Conservation (phyloP, 2,888 invertebrate species). For the Heliconius erato region DNA sequence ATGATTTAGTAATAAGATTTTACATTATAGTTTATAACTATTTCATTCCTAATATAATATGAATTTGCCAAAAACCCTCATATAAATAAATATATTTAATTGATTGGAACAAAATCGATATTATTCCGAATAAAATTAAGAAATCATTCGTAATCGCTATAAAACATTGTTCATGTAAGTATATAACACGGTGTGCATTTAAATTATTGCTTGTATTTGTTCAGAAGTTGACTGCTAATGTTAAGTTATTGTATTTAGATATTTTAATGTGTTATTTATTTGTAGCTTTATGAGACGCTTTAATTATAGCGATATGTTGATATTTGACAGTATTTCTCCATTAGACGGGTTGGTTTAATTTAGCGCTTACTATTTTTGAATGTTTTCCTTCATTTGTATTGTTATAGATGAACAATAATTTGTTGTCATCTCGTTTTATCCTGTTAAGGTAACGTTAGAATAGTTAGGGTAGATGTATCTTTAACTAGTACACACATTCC, state of each 20-base stretch:
- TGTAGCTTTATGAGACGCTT: conserved; percentile 83
- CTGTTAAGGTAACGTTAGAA: conserved; percentile 56
- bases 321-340: conserved; percentile 72
- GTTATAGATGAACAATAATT: conserved; percentile 55
- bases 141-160: conserved; percentile 27
- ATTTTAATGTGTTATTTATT: conserved; percentile 86
- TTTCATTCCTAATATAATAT: conserved; percentile 7
- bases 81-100: not conserved
- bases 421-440: conserved; percentile 69
- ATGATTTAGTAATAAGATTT: conserved; percentile 10
- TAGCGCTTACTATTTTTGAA: conserved; percentile 64
- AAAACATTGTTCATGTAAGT: conserved; percentile 28
- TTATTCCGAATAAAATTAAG: not conserved
- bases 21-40: not conserved
- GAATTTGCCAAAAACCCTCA: conserved; percentile 16
- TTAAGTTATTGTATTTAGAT: conserved; percentile 85
- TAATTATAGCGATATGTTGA: conserved; percentile 74
- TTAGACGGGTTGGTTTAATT: conserved; percentile 75
- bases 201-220: conserved; percentile 62
- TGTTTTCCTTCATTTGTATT: conserved; percentile 51
- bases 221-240: conserved; percentile 82
- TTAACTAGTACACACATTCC: conserved; percentile 67
- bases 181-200: conserved; percentile 39
- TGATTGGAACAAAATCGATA: conserved; percentile 12
- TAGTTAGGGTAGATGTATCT: conserved; percentile 53